Evolutionary conservation across 2,797 vertebrate genomes (phyloP), one percentile per base, ranked within the genome.

Genomic region (Haliaeetus vocifer): DNA sequence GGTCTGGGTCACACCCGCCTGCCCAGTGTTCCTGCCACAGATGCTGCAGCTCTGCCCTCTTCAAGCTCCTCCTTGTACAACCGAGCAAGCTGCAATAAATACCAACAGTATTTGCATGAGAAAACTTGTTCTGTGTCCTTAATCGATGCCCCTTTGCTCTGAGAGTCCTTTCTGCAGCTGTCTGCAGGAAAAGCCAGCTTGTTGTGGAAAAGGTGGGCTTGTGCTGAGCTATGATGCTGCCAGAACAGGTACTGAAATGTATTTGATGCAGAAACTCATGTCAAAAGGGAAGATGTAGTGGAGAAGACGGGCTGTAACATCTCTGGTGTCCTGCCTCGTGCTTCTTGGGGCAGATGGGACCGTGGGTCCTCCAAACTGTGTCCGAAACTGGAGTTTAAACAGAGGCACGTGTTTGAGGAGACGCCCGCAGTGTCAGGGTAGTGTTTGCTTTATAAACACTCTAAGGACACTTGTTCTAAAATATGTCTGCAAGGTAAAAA

Each of bases 251-350:
- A 13, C 38, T 19, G 44, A 21, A 28, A 17, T 0, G 5, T 14
- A 6, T 25, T 75, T 29, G 61, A 26, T 52, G 61, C n/a, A 67
- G 80, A 55, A 88, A 10, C 26, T 35, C 11, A 0, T 3, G 26
- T 7, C 33, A 11, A 20, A 55, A 52, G 13, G 53, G 2, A 52
- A 70, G 45, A 26, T 35, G 33, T 0, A 10, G 26, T 0, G 1
- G 45, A 15, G 50, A 35, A 35, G 72, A 50, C 5, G 8, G 42
- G 42, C 56, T 68, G 18, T 11, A 13, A 10, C 28, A 23, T 20
- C 38, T 12, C 37, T 0, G 0, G 21, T 28, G 44, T 29, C 50
- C 90, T 66, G 45, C 77, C 49, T 63, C 1, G 0, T 18, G 47
- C 37, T 37, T 20, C 50, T 7, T 2, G 3, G 45, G 58, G 31